Conservation (phyloP, 1,140 invertebrate genomes). For the Hyposmocoma kahamanoa region DNA sequence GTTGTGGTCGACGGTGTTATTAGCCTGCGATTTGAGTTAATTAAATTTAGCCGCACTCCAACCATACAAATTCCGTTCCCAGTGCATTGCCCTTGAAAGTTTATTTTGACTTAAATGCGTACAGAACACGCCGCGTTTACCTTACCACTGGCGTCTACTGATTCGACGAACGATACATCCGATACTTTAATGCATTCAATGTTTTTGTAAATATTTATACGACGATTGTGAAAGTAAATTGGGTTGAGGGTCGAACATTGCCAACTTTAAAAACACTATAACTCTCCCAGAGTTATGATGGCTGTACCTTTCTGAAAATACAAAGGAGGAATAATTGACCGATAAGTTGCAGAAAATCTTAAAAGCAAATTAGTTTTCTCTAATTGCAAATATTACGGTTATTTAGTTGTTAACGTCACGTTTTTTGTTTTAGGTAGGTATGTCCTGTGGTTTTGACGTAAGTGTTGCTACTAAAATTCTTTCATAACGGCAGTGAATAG, state of each 20-base stretch:
- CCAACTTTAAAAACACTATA: too few relatives aligned
- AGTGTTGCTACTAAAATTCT: too few relatives aligned
- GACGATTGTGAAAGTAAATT: background rate
- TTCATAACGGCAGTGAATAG: too few relatives aligned
- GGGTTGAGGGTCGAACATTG: background rate
- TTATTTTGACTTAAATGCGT: conserved; percentile 15
- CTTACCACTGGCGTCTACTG: background rate
- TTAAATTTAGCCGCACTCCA: conserved; percentile 17
- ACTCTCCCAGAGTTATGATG: too few relatives aligned
- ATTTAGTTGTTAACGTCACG: too few relatives aligned
- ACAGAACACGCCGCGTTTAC: conserved; percentile 4
- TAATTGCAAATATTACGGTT: too few relatives aligned
- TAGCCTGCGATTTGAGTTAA: conserved; percentile 12
- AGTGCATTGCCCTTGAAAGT: conserved; percentile 17
- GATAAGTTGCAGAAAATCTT: too few relatives aligned
- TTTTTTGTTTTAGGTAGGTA: too few relatives aligned
- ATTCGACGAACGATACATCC: conserved; percentile 9
- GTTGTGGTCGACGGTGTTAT: conserved; percentile 11
- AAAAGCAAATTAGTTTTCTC: too few relatives aligned
- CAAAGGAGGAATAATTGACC: too few relatives aligned
- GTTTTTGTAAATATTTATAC: background rate
- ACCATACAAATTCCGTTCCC: background rate
- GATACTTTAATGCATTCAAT: background rate
- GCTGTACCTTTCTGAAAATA: too few relatives aligned
- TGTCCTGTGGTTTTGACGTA: too few relatives aligned